Evolutionary conservation across 1,140 invertebrate genomes (phyloP).

Genomic region (Hylyphantes graminicola): DNA sequence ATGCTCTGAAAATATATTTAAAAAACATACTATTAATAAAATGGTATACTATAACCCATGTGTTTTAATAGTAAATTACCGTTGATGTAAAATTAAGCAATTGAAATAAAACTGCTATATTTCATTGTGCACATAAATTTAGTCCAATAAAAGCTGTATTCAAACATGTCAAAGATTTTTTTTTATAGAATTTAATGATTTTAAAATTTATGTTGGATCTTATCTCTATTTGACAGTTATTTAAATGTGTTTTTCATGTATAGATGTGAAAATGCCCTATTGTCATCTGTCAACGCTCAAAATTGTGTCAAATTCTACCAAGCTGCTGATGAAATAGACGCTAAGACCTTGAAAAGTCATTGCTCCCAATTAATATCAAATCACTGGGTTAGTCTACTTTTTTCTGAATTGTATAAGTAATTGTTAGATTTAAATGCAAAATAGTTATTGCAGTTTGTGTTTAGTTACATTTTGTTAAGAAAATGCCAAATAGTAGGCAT

Average conservation of each 20-base stretch:
- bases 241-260: slow-evolving; percentile 66
- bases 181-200: neutral
- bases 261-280: slow-evolving; percentile 89
- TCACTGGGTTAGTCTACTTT: slow-evolving; percentile 78
- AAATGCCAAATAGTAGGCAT: neutral
- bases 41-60: no score
- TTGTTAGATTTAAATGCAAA: neutral
- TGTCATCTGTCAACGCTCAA: slow-evolving; percentile 84
- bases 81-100: no score
- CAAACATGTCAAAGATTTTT: no score
- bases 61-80: no score
- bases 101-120: no score
- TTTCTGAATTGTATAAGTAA: neutral
- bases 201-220: neutral
- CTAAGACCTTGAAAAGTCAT: slow-evolving; percentile 82
- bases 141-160: no score
- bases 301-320: slow-evolving; percentile 93
- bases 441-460: neutral
- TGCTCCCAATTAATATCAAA: slow-evolving; percentile 91
- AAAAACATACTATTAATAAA: no score
- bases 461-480: neutral
- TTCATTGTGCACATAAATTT: no score
- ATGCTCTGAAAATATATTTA: no score
- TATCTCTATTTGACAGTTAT: slow-evolving; percentile 11
- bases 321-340: slow-evolving; percentile 88